These are phyloP conservation scores for Cassiopea xamachana DNA, from an alignment of 30 jellyfish, hydroid and myxozoan species.

Conservation along the genomic window DNA sequence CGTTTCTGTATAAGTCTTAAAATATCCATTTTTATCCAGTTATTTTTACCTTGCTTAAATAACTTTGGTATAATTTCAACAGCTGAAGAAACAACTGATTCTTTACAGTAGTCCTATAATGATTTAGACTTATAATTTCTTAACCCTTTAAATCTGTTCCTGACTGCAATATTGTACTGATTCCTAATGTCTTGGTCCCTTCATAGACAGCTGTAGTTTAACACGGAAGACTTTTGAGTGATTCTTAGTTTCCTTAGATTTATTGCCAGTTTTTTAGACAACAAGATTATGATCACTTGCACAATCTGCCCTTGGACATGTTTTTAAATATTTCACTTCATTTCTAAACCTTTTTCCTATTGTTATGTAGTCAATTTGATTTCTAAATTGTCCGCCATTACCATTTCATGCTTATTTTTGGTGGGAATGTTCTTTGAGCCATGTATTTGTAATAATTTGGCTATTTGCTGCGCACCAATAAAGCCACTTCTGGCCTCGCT, in stretches of 20 bases:
- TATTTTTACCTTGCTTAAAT: too few relatives aligned
- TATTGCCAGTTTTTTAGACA: neutral
- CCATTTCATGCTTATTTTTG: too few relatives aligned
- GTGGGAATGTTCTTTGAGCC: too few relatives aligned
- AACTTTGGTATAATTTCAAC: too few relatives aligned
- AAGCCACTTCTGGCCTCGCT: neutral
- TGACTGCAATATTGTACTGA: neutral
- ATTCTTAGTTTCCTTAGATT: neutral
- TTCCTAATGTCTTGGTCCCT: neutral
- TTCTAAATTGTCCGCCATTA: too few relatives aligned
- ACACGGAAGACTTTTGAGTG: neutral
- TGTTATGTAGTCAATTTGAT: too few relatives aligned
- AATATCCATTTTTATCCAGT: too few relatives aligned
- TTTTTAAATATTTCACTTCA: neutral
- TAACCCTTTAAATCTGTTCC: too few relatives aligned
- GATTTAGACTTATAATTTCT: neutral
- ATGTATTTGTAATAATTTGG: neutral
- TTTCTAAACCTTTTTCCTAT: too few relatives aligned
- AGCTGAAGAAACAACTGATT: too few relatives aligned
- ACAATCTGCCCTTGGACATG: neutral
- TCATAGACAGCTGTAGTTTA: neutral
- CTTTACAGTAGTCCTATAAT: neutral
- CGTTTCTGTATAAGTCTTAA: too few relatives aligned
- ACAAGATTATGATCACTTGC: neutral
- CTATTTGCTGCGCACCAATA: neutral